Base-by-base conservation (phyloP, 1,140 invertebrate species). In the Globodera rostochiensis region DNA sequence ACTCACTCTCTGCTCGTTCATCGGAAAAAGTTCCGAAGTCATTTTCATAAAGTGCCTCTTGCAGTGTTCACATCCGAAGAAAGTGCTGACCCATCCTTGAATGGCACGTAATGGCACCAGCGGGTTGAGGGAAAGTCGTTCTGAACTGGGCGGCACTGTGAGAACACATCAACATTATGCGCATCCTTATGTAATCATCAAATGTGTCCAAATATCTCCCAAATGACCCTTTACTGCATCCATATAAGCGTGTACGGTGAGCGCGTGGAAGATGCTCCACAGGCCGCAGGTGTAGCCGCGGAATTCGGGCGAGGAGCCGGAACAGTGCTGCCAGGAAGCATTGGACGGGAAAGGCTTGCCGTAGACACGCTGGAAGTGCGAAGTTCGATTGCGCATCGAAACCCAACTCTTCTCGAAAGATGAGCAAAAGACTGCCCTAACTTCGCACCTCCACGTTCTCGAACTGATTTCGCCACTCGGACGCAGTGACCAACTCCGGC, bases 241-340 rank as follows among this genome's bases (percentile, higher is more conserved):
- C 1, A 93, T 92, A 73, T 94, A 93, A 36, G 91, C 90, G 88
- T 94, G 94, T 0, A 97, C 94, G 11, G 95, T 96, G 45, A 99
- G 90, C 69, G 94, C 94, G 89, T 99, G 97, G 90, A 98, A 99
- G 80, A 97, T 91, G 57, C 93, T 94, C 97, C 97, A 99, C 19
- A 99, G 90, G 0, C 95, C 94, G 91, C 97, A 99, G 0, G 96
- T 95, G 90, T 95, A 98, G n/a, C 96, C 95, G 73, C 97, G 92
- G 83, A 90, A 92, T 70, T 92, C 91, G 2, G 93, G 90, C 66
- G 92, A 90, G 87, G 94, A 95, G 7, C 95, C 95, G 85, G 92
- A 92, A 90, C 97, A 99, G 11, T 93, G 94, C 73, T 94, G 91
- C 94, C 95, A 98, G 49, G 92, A 91, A 21, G 87, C 77, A 84